A percentile compares a stretch with the other conserved stretches of the same genome.
These are phyloP conservation scores for Lutjanus campechanus DNA, from an alignment of 2,797 vertebrate species.

Conservation along the genomic window DNA sequence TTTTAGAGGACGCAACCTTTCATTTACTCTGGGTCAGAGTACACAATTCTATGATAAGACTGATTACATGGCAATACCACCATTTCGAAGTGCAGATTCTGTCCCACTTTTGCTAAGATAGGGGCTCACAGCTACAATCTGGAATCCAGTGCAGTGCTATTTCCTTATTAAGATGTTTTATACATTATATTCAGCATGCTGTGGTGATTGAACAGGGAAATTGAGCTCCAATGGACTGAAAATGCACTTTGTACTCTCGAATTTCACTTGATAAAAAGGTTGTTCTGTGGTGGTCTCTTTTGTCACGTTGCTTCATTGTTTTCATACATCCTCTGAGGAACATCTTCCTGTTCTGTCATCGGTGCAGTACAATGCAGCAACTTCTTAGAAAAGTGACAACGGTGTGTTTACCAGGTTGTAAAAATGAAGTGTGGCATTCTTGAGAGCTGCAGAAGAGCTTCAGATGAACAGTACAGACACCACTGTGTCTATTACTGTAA, in stretches of 20 bases:
- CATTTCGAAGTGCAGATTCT: slow-evolving; percentile 63
- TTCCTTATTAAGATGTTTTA: slow-evolving; percentile 21
- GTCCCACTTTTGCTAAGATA: slow-evolving; percentile 24
- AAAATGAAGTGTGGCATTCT: slow-evolving; percentile 42
- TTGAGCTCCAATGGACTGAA: not conserved
- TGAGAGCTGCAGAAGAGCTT: slow-evolving; percentile 18
- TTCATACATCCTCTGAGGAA: slow-evolving; percentile 33
- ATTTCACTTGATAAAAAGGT: slow-evolving; percentile 4
- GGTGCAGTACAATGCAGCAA: slow-evolving; percentile 30
- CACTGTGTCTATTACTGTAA: not conserved
- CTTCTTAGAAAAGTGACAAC: slow-evolving; percentile 39
- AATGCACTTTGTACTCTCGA: not conserved
- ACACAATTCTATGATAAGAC: slow-evolving; percentile 77
- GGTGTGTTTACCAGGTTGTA: slow-evolving; percentile 44
- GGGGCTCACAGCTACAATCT: slow-evolving; percentile 19
- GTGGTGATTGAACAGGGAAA: slow-evolving; percentile 4
- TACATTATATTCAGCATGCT: slow-evolving; percentile 1
- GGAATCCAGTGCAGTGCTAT: not conserved
- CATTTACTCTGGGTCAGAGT: slow-evolving; percentile 80
- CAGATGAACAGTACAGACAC: slow-evolving; percentile 27
- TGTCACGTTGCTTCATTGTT: slow-evolving; percentile 31
- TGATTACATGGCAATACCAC: slow-evolving; percentile 64
- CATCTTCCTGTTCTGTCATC: slow-evolving; percentile 48
- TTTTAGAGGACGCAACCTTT: slow-evolving; percentile 67
- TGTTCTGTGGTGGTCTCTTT: slow-evolving; percentile 22